Evolutionary conservation across 2,113 vertebrate species (phyloP), one percentile per base, ranked within the genome.

Genomic region (Chaenocephalus aceratus): DNA sequence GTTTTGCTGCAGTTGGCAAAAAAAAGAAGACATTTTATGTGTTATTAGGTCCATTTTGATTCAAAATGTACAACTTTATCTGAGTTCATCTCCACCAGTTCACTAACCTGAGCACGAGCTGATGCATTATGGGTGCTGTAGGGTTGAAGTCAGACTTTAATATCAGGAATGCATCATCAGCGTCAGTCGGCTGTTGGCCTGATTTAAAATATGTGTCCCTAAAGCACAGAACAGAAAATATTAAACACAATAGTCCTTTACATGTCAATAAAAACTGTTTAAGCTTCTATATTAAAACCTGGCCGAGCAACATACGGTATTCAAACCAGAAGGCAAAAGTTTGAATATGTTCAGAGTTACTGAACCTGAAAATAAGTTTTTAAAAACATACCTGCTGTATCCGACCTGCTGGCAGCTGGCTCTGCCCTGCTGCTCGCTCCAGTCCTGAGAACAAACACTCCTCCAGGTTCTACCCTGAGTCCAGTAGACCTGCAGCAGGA

Each of bases 401-500:
- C 94, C 88, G 0, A 93, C 69, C 3, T 69, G 63, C 45, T 64
- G 77, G 59, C 91, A 94, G 78, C 87, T 87, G 0, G 82, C 68
- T 14, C 63, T 57, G 23, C 86, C 88, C 51, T 85, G 77, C 0
- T 48, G 54, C 1, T 89, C 74, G 2, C 71, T 86, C 91, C 92
- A 94, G 30, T 82, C 79, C 0, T 77, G 78, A 34, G 88, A 83
- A 18, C 93, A 85, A 11, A 94, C 89, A 0, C 26, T 45, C 58
- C 74, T 91, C 90, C 93, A 94, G 60, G 46, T 77, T 16, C 66
- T 53, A 15, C 74, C 78, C 16, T 62, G 56, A 26, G 82, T 18
- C 0, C 68, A 90, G 88, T 88, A 93, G 34, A 87, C 80, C 82
- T 94, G 91, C 26, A 93, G 92, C 26, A 92, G 72, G 82, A 90